Evolutionary conservation across 2,113 vertebrate genomes (phyloP), one percentile per base, ranked within the genome.

Genomic region (Calypte anna): DNA sequence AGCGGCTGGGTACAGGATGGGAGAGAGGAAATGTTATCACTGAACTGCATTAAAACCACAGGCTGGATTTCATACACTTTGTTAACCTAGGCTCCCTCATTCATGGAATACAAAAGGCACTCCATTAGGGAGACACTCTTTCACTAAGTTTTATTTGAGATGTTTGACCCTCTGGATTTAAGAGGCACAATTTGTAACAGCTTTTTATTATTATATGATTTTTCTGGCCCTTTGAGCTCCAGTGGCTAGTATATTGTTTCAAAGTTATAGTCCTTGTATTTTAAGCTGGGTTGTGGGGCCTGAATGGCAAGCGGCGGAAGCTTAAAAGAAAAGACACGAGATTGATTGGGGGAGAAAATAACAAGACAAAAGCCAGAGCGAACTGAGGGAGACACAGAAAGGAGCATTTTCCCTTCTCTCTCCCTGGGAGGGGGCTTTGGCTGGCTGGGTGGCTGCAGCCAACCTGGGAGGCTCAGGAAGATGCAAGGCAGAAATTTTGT

Each of bases 171-270:
- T 94, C 95, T 96, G 96, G 93, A 97, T 96, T 94, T 95, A 97
- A 97, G 97, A 96, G 95, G 92, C 95, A 93, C 94, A 93, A 96
- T 97, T 97, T 97, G 96, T 96, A 97, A 95, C 95, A 97, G 97
- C 96, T 97, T 97, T 97, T 97, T 97, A 97, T 97, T 97, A 97
- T 97, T 97, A 97, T 97, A 97, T 97, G 96, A 97, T 97, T 98
- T 97, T 96, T 93, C 91, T 97, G 96, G 91, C 83, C 89, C 94
- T 96, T 97, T 95, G 96, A 96, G 94, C 97, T 98, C 94, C 82
- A 36, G 92, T 79, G 14, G 94, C 96, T 92, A 79, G 88, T 96
- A 83, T 96, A 93, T 98, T 97, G 96, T 97, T 97, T 96, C 92
- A 97, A 96, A 95, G 90, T 97, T 96, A 80, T 72, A 91, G 95